phyloP scores from a whole-genome alignment of 2,888 invertebrate genomes.

The Netelia melanura region DNA sequence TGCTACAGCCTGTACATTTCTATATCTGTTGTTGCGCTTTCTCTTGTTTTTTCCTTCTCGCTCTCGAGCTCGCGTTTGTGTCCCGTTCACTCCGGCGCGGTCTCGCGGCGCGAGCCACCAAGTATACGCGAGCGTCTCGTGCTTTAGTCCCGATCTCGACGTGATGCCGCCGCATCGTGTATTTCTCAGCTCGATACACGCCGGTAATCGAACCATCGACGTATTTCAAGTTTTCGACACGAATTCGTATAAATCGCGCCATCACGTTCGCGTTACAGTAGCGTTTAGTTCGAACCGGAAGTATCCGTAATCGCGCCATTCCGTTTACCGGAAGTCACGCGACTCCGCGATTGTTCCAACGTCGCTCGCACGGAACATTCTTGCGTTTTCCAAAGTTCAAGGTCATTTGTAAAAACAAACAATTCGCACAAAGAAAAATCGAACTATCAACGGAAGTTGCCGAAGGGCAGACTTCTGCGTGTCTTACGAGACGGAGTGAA shows the following conservation, averaged over 20 bases:
- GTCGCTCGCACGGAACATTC: neutral
- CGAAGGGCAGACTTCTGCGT: too few species aligned
- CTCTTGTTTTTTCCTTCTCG: conserved; percentile 34
- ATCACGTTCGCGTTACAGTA: neutral
- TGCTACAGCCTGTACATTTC: conserved; percentile 59
- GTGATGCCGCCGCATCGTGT: conserved; percentile 70
- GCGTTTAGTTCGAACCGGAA: too few species aligned
- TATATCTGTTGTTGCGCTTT: conserved; percentile 58
- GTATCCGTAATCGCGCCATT: neutral
- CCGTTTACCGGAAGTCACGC: conserved; percentile 7
- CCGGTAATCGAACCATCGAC: conserved; percentile 44
- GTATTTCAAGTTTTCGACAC: neutral
- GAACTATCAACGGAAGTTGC: too few species aligned
- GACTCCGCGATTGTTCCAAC: neutral
- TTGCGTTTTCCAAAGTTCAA: too few species aligned
- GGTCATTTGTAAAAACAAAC: too few species aligned
- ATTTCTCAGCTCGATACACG: conserved; percentile 50
- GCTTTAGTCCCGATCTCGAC: conserved; percentile 71
- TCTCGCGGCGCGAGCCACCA: conserved; percentile 52
- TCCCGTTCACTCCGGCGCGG: conserved; percentile 50
- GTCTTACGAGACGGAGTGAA: too few species aligned
- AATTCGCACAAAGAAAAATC: too few species aligned
- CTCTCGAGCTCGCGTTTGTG: conserved; percentile 24
- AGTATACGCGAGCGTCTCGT: conserved; percentile 37
- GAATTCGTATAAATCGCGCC: neutral